Percentiles rank a stretch among this genome's conserved stretches.
Conservation (phyloP, 2,888 invertebrate genomes). For the Nomada hirtipes region DNA sequence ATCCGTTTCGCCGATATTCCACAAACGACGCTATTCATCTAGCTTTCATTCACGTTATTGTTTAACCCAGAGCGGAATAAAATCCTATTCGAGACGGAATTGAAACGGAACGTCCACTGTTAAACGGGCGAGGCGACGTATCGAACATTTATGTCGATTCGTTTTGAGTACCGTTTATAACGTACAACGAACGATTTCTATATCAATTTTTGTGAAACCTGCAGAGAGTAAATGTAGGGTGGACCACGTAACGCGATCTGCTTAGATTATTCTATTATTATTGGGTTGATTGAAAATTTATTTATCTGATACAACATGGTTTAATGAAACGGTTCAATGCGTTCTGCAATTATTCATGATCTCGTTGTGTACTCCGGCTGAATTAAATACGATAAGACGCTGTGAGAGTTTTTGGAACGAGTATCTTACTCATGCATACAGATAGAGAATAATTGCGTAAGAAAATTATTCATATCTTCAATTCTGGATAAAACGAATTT, state of each 20-base stretch:
- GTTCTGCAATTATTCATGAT: too few species aligned
- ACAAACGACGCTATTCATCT: conserved; percentile 3
- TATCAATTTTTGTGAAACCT: background rate
- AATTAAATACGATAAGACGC: too few species aligned
- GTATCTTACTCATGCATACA: too few species aligned
- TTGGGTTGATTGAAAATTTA: too few species aligned
- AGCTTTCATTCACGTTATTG: conserved; percentile 15
- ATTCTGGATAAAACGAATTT: too few species aligned
- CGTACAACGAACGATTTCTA: background rate
- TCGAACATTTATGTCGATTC: background rate
- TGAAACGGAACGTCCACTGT: conserved; percentile 4
- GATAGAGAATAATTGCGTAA: too few species aligned
- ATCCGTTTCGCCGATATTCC: background rate
- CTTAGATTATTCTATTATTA: too few species aligned
- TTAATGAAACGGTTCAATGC: too few species aligned
- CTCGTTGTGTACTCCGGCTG: too few species aligned
- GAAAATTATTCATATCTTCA: too few species aligned
- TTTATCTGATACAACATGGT: too few species aligned
- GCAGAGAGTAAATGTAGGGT: background rate
- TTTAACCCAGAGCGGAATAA: conserved; percentile 3
- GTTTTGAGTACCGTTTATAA: background rate
- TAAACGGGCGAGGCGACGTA: background rate
- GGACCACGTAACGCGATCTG: background rate
- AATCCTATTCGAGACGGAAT: background rate
- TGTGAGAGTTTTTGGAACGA: too few species aligned